These are phyloP conservation scores for Rhagium mordax DNA, from an alignment of 2,888 invertebrate species.

Conservation along the genomic window DNA sequence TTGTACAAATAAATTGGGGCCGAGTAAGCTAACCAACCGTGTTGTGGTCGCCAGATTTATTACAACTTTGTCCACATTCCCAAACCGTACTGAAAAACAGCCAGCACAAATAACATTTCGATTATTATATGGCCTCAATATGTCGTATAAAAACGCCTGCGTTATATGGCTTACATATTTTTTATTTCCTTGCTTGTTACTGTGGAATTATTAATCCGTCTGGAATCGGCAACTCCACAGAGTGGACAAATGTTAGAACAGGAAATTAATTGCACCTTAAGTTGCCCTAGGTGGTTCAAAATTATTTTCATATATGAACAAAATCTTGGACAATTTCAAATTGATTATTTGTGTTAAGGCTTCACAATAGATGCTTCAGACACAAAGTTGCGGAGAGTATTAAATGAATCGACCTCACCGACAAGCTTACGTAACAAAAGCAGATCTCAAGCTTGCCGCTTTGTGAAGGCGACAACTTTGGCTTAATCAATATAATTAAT, in stretches of 20 bases:
- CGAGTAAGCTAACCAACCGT: constrained; percentile 63
- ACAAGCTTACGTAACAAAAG: constrained; percentile 22
- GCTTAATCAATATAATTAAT: constrained; percentile 23
- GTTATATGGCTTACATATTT: constrained; percentile 10
- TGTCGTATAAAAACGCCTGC: constrained; percentile 1
- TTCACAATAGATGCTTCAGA: constrained; percentile 6
- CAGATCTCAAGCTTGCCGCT: constrained; percentile 20
- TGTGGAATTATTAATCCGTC: background rate
- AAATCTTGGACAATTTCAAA: too few species aligned
- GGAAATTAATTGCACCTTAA: background rate
- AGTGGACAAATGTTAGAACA: background rate
- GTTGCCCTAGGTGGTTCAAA: too few species aligned
- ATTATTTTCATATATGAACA: too few species aligned
- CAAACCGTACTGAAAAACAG: constrained; percentile 54
- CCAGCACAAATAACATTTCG: constrained; percentile 47
- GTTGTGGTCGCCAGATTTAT: constrained; percentile 68
- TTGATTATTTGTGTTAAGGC: constrained; percentile 13
- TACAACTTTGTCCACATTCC: constrained; percentile 62
- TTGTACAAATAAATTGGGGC: constrained; percentile 64
- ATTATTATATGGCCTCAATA: constrained; percentile 45
- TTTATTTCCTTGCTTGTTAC: background rate
- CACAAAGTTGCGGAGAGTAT: constrained; percentile 14
- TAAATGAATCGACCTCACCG: constrained; percentile 23
- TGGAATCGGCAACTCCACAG: background rate
- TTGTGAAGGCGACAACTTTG: constrained; percentile 18